Percentiles rank a stretch among this genome's conserved stretches.
Evolutionary conservation across 2,797 vertebrate species (phyloP).

Genomic region (Oryzias sinensis): DNA sequence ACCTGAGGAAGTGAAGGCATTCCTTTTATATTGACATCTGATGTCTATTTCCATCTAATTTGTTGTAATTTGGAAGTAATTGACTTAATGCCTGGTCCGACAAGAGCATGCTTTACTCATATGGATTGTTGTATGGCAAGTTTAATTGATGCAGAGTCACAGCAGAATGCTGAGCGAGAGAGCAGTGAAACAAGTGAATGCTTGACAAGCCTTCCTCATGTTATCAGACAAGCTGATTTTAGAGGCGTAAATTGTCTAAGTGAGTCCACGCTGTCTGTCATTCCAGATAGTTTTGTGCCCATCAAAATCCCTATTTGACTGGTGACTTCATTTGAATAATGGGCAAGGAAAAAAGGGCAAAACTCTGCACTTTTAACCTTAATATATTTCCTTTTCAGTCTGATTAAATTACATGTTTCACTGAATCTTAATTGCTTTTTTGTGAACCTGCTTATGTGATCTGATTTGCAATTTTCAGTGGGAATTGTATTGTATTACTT

Average conservation of each 20-base stretch:
- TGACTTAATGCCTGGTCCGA: conserved; percentile 62
- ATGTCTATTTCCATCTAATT: conserved; percentile 69
- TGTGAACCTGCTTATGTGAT: conserved; percentile 78
- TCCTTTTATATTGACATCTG: conserved; percentile 59
- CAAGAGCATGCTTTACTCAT: conserved; percentile 64
- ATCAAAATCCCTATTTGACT: conserved; percentile 47
- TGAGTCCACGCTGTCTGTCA: conserved; percentile 41
- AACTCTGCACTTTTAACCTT: conserved; percentile 67
- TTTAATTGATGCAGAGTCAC: conserved; percentile 68
- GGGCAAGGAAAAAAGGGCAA: conserved; percentile 45
- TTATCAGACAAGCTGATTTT: conserved; percentile 46
- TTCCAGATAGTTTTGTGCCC: conserved; percentile 45
- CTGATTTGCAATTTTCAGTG: conserved; percentile 79
- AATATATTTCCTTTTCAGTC: conserved; percentile 77
- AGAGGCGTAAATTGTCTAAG: conserved; percentile 22
- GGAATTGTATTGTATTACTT: conserved; percentile 70
- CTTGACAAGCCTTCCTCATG: conserved; percentile 38
- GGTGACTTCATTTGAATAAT: conserved; percentile 69
- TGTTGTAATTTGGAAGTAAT: conserved; percentile 72
- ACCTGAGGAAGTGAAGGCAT: conserved; percentile 58
- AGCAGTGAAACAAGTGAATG: conserved; percentile 48
- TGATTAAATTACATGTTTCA: conserved; percentile 90
- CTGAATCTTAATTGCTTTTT: conserved; percentile 87
- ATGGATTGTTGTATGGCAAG: conserved; percentile 67
- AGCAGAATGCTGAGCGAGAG: conserved; percentile 61